Percentiles rank a stretch among this genome's conserved stretches.
phyloP scores from a whole-genome alignment of 1,140 invertebrate species.

The Antheraea mylitta region DNA sequence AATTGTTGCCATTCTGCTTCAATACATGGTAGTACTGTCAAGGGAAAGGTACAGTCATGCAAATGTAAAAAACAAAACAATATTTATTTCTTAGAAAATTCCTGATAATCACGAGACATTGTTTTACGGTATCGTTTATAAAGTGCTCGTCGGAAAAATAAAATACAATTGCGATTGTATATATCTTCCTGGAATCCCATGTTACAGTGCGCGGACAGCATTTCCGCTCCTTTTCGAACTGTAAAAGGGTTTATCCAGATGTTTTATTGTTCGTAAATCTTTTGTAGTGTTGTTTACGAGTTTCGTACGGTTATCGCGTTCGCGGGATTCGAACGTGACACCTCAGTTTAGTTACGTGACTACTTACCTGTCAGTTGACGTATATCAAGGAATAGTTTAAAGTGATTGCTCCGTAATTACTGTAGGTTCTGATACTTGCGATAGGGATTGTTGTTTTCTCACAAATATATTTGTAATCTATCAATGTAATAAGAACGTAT shows the following conservation, averaged over 20 bases:
- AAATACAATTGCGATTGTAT: not conserved
- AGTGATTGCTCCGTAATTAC: too few relatives aligned
- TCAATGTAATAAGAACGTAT: too few relatives aligned
- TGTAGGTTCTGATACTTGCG: too few relatives aligned
- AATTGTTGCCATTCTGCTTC: too few relatives aligned
- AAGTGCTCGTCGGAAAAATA: not conserved
- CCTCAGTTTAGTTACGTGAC: not conserved
- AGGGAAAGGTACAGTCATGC: too few relatives aligned
- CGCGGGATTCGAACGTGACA: not conserved
- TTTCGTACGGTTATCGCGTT: not conserved
- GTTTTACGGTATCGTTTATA: not conserved
- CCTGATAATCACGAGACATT: not conserved
- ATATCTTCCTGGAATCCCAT: not conserved
- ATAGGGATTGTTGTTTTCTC: too few relatives aligned
- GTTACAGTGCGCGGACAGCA: not conserved
- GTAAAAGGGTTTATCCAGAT: not conserved
- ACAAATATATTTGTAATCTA: too few relatives aligned
- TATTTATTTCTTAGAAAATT: too few relatives aligned
- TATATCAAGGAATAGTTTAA: too few relatives aligned
- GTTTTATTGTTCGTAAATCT: constrained; percentile 3
- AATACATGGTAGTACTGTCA: too few relatives aligned
- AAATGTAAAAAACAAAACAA: too few relatives aligned
- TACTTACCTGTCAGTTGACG: not conserved
- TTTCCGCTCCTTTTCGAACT: not conserved
- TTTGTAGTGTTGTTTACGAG: constrained; percentile 4